Percentiles rank a stretch among this genome's conserved stretches.
phyloP scores from a whole-genome alignment of 2,113 vertebrate genomes.

The Acanthochromis polyacanthus region DNA sequence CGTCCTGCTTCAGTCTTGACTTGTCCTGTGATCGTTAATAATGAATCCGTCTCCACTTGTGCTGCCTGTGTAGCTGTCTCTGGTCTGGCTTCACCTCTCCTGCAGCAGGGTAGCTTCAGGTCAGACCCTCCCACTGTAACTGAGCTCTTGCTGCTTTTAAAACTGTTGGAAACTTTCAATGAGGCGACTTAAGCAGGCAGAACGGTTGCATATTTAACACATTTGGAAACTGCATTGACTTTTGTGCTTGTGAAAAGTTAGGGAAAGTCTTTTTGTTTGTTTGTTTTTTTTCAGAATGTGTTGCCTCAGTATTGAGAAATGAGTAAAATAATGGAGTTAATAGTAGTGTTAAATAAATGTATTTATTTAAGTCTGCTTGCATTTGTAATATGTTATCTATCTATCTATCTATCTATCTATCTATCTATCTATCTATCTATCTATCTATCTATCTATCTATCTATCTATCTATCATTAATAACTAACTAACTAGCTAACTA shows the following conservation, averaged over 20 bases:
- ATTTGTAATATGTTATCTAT: no score
- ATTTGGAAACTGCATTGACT: not conserved
- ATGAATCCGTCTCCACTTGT: conserved; percentile 20
- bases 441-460: no score
- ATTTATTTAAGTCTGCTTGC: no score
- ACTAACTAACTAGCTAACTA: no score
- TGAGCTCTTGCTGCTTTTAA: conserved; percentile 3
- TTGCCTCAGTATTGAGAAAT: not conserved
- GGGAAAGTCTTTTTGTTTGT: not conserved
- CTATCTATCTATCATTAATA: no score
- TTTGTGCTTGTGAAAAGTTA: not conserved
- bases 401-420: no score
- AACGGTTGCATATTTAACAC: not conserved
- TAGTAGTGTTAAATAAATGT: no score
- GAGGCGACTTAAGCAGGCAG: not conserved
- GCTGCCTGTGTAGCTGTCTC: not conserved
- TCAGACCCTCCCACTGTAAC: conserved; percentile 36
- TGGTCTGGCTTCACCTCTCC: conserved; percentile 30
- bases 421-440: no score
- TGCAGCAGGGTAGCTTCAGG: not conserved
- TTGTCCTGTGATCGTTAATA: conserved; percentile 4
- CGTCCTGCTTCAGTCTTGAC: not conserved
- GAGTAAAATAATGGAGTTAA: no score
- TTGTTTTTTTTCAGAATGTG: not conserved
- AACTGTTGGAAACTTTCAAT: not conserved